phyloP scores from a whole-genome alignment of 2,797 vertebrate species.

The Pteronotus mesoamericanus region DNA sequence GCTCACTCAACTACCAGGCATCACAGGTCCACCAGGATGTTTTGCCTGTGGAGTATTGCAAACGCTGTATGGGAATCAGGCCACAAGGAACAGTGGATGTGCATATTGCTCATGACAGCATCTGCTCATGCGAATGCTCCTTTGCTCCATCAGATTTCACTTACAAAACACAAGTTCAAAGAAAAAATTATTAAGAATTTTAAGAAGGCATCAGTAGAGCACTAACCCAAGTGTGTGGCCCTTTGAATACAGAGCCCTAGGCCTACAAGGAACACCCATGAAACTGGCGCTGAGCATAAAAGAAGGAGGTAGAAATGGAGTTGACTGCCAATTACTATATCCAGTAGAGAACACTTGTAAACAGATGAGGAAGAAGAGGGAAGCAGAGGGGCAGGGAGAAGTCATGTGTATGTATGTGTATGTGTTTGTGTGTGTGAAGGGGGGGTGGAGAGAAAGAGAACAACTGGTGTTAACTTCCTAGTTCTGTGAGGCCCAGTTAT shows the following conservation, averaged over 20 bases:
- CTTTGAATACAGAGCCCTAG: neutral
- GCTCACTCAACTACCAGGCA: neutral
- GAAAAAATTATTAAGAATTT: neutral
- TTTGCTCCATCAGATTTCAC: neutral
- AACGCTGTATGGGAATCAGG: neutral
- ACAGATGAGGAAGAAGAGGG: neutral
- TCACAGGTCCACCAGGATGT: neutral
- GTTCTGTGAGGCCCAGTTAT: neutral
- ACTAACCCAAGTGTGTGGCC: neutral
- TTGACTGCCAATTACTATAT: neutral
- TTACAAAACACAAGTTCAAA: neutral
- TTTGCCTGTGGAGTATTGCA: neutral
- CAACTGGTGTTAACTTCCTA: neutral
- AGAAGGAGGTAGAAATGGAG: neutral
- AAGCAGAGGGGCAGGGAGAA: neutral
- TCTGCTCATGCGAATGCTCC: neutral
- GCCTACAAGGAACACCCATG: neutral
- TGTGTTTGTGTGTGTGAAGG: neutral
- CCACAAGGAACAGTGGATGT: neutral
- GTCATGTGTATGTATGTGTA: neutral
- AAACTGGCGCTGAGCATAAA: neutral
- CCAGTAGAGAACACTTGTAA: neutral
- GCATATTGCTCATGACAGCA: neutral
- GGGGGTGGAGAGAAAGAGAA: neutral
- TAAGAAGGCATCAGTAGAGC: neutral